phyloP scores from a whole-genome alignment of 1,140 invertebrate species.

The Drosophila equinoxialis region DNA sequence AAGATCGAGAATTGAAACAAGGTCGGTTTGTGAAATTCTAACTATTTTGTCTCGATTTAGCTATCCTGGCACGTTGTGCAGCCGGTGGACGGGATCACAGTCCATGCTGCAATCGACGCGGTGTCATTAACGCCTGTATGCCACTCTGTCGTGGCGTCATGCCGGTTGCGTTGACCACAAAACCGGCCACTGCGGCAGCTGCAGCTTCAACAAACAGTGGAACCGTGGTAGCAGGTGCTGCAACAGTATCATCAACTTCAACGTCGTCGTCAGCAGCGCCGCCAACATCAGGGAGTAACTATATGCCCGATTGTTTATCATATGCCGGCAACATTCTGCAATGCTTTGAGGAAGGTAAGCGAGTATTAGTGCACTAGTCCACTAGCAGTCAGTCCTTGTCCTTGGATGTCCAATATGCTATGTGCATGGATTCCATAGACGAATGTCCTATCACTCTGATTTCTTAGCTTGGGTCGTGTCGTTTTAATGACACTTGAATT shows the following conservation, averaged over 20 bases:
- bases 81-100: slow-evolving; percentile 90
- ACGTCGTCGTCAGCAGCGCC: slow-evolving; percentile 34
- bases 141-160: slow-evolving; percentile 90
- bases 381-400: slow-evolving; percentile 22
- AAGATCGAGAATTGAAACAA: slow-evolving; percentile 40
- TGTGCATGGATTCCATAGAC: too few relatives aligned
- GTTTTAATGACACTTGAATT: too few relatives aligned
- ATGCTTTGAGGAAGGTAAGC: slow-evolving; percentile 92
- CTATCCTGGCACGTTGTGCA: slow-evolving; percentile 84
- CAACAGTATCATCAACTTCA: slow-evolving; percentile 28
- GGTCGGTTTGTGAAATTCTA: slow-evolving; percentile 84
- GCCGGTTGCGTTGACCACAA: slow-evolving; percentile 74
- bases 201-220: slow-evolving; percentile 36
- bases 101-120: slow-evolving; percentile 88
- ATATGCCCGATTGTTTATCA: slow-evolving; percentile 86
- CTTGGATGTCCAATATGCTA: background rate
- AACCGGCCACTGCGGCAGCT: slow-evolving; percentile 48
- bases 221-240: slow-evolving; percentile 33
- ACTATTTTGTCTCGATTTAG: slow-evolving; percentile 40
- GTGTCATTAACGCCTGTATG: slow-evolving; percentile 88
- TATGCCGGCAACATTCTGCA: slow-evolving; percentile 92
- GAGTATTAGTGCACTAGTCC: slow-evolving; percentile 1
- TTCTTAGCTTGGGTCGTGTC: too few relatives aligned
- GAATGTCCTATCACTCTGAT: too few relatives aligned
- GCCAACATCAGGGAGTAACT: slow-evolving; percentile 38